Percentiles rank a stretch among this genome's conserved stretches.
Evolutionary conservation across 2,113 vertebrate genomes (phyloP).

Genomic region (Oreotrochilus melanogaster): DNA sequence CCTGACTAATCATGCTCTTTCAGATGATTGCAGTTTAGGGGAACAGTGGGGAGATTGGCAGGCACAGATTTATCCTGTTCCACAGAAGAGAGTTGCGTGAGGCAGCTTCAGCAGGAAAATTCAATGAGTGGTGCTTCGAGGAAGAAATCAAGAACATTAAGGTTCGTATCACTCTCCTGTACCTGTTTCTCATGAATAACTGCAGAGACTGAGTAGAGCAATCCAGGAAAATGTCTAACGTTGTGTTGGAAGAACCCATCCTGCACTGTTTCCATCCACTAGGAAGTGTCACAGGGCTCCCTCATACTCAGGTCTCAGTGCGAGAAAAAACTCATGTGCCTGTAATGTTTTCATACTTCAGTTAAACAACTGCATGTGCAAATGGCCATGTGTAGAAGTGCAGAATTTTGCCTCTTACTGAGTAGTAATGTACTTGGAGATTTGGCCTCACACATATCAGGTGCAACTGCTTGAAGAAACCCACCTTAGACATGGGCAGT

Average conservation of each 20-base stretch:
- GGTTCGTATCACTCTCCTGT: rapidly evolving
- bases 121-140: rapidly evolving
- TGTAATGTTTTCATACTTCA: background rate
- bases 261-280: background rate
- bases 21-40: background rate
- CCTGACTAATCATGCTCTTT: background rate
- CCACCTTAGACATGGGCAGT: background rate
- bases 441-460: background rate
- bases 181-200: background rate
- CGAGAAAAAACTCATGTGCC: background rate
- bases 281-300: background rate
- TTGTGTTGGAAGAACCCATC: background rate
- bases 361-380: background rate
- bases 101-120: background rate
- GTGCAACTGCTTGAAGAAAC: background rate
- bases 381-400: background rate
- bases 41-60: background rate
- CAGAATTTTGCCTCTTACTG: background rate
- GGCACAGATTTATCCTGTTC: background rate
- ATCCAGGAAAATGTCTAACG: background rate
- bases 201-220: background rate
- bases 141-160: background rate
- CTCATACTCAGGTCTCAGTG: background rate
- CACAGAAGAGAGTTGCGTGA: background rate
- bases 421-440: background rate